Evolutionary conservation across 2,113 vertebrate genomes (phyloP), one percentile per base, ranked within the genome.

Genomic region (Oryzias javanicus): DNA sequence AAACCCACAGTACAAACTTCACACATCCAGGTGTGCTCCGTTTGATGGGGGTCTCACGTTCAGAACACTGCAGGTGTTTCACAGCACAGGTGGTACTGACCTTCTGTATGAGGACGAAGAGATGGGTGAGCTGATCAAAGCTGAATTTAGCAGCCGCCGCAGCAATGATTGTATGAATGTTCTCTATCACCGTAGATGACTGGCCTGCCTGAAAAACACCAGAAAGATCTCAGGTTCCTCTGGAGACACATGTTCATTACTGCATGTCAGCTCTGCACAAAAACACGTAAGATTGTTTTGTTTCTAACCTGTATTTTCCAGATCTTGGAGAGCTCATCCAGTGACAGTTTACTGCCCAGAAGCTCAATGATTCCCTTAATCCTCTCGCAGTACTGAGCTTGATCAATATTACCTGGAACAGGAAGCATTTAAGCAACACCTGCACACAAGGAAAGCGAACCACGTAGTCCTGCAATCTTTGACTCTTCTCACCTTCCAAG

Each of bases 281-380:
- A 46, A 47, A n/a, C 8, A 35, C 35, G 12, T 12, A 12, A 35
- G 35, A 35, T 10, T 7, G 4, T 68, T 59, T 20, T 14, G 2
- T 25, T 27, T n/a, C 90, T 91, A 83, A 98, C 97, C 93, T 99
- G 97, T 90, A 99, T 99, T 85, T 80, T 96, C 97, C 97, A 99
- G 82, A 99, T 98, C 89, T 98, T 98, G 68, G 95, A 94, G 62
- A 99, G 94, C 55, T 99, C 97, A 54, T 99, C 97, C 84, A 99
- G 86, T 13, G 97, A 98, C 24, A 99, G 89, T 90, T 98, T 98
- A 88, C 97, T 99, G 65, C 97, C 97, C 80, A 99, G 88, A 48
- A 98, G 91, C 87, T 99, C 97, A 88, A 99, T 98, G 85, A 99
- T 99, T 90, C 97, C 97, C 88, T 98, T 98, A 87, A 99, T 98